Evolutionary conservation across 2,888 invertebrate species (phyloP), one percentile per base, ranked within the genome.

Genomic region (Lithophane leautieri): DNA sequence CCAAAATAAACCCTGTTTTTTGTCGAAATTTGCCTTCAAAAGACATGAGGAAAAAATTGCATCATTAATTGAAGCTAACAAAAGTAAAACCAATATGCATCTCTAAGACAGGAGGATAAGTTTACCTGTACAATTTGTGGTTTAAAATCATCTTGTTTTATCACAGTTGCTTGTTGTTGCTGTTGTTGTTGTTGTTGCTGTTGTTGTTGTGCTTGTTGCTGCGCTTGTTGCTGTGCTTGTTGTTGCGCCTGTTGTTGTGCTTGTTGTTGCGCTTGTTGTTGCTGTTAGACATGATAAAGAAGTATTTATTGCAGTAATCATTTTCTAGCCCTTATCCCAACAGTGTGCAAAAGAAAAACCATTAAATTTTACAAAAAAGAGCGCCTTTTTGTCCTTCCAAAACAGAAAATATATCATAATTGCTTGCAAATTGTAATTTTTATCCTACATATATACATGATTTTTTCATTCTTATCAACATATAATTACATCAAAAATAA

Each of bases 91-190:
- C 4, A 54, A 11, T 22, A 14, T 25, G 6, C 2, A 56, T 25
- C 0, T 56, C 6, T 6, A 56, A 25, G 3, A 14, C 25, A 56
- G 14, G 2, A 25, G 14, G 7, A 25, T n/a, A 56, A 25, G 14
- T 6, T 58, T 34, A 28, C 97, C 96, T 97, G 97, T 92, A 96
- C 95, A 84, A 96, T 96, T 89, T 96, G 96, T 4, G 96, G 96
- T 88, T 96, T 97, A 81, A 96, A 96, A 76, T 97, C 93, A 83
- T 97, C 93, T 90, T 97, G 89, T 93, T 96, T 95, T 90, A 96
- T 96, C 89, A 97, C 96, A 91, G 97, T 94, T 84, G 96, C 90
- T 83, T 95, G 95, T 76, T 93, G 94, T 50, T 92, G 92, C 12
- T 92, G 92, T 22, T 93, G 92, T 11, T 91, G 91, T 34, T 92